Evolutionary conservation across 2,888 invertebrate genomes (phyloP), one percentile per base, ranked within the genome.

Genomic region (Galerucella calmariensis): DNA sequence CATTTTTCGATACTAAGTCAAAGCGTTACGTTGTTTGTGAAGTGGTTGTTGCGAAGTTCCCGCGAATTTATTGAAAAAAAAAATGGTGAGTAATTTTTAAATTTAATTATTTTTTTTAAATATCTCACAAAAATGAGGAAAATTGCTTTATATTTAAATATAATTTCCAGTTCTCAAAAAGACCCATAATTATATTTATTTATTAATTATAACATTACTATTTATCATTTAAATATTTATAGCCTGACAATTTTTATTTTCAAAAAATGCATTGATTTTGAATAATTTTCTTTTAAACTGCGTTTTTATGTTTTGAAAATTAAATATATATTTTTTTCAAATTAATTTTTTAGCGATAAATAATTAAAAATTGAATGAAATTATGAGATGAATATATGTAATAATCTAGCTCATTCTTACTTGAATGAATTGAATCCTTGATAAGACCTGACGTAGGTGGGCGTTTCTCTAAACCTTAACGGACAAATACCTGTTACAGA

Each of bases 1-100:
- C 86, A 86, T 85, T 78, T 77, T 63, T 62, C 63, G 63, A 65
- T 65, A 16, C 16, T 16, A 65, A 46, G 12, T 16, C 11, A 46
- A 16, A 46, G n/a, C 9, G 62, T 62, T 20, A 70, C 72, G 68
- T 67, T 24, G 61, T 16, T 65, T n/a, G 74, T 74, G 58, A 65
- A 65, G 69, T 66, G 73, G 35, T 58, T 16, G 69, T 53, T 72
- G 58, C 69, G 69, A 72, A 62, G 46, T 72, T 66, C 67, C 66
- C 67, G 59, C 71, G 67, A 63, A 1, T 24, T 20, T 27, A 16
- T 56, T 24, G 41, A 46, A 46, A 46, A 56, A 46, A 56, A 61
- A 67, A 41, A 72, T 62, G 67, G 67, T 61, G 46, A 53, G 72
- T 61, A 61, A 46, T 65, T 61, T 41, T 67, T 14, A 35, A n/a